Conservation (phyloP, 2,113 vertebrate species). For the Rhineura floridana region DNA sequence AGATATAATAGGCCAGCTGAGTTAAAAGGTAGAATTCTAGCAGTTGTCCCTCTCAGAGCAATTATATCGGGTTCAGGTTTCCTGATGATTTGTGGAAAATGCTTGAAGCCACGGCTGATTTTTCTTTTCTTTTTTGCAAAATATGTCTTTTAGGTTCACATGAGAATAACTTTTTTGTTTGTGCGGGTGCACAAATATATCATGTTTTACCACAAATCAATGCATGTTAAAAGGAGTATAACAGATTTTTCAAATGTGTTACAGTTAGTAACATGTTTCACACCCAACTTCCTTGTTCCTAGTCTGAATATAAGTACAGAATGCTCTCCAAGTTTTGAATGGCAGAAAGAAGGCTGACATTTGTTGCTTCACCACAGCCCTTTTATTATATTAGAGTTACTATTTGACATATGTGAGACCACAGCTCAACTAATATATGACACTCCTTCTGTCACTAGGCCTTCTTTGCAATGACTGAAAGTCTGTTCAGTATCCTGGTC, state of each 20-base stretch:
- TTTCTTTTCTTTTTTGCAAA: conserved; percentile 52
- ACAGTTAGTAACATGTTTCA: neutral
- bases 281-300: conserved; percentile 36
- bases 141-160: conserved; percentile 44
- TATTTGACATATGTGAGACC: neutral
- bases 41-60: conserved; percentile 66
- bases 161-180: neutral
- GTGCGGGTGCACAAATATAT: neutral
- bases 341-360: conserved; percentile 20
- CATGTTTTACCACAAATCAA: neutral
- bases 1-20: conserved; percentile 66
- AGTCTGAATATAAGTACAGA: conserved; percentile 12
- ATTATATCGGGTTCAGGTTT: conserved; percentile 66
- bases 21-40: conserved; percentile 60
- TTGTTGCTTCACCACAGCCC: neutral
- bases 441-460: neutral
- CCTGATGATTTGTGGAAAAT: conserved; percentile 65
- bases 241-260: conserved; percentile 8
- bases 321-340: conserved; percentile 20
- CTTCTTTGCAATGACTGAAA: neutral
- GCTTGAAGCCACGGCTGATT: conserved; percentile 54
- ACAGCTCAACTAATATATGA: neutral
- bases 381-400: conserved; percentile 20
- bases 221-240: conserved; percentile 47
- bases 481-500: too few relatives aligned